Conservation (phyloP, 1,140 invertebrate species). For the Hyles vespertilio region DNA sequence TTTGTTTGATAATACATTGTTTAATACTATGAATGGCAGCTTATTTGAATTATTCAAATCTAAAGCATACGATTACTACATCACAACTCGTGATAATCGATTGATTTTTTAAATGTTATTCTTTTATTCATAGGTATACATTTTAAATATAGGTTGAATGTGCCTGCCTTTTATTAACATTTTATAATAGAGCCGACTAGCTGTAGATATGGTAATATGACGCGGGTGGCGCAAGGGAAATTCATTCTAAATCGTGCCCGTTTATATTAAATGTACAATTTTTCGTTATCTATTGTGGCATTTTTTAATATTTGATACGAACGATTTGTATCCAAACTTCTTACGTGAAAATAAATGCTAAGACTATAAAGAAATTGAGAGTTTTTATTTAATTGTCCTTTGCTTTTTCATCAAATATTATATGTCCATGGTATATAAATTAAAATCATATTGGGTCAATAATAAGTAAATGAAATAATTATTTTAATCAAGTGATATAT, state of each 20-base stretch:
- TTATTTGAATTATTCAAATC: conserved; percentile 3
- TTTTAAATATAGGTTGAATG: conserved; percentile 48
- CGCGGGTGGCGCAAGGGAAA: too few relatives aligned
- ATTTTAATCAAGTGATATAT: too few relatives aligned
- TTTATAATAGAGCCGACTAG: background rate
- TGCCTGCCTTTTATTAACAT: conserved; percentile 45
- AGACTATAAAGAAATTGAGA: conserved; percentile 31
- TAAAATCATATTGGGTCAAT: too few relatives aligned
- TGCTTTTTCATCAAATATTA: too few relatives aligned
- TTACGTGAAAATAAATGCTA: conserved; percentile 67
- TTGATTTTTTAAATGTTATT: conserved; percentile 48
- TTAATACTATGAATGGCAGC: conserved; percentile 15
- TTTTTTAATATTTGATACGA: conserved; percentile 70
- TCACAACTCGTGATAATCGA: conserved; percentile 61
- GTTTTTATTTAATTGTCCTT: conserved; percentile 26
- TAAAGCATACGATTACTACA: conserved; percentile 24
- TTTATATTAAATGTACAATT: conserved; percentile 62
- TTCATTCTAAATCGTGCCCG: conserved; percentile 29
- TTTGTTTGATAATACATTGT: background rate
- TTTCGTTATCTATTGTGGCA: conserved; percentile 48
- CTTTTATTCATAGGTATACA: conserved; percentile 39
- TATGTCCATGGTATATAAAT: too few relatives aligned
- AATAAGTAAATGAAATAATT: too few relatives aligned
- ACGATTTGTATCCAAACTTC: conserved; percentile 66
- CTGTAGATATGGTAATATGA: background rate